These are phyloP conservation scores for Toxotes lorentzi DNA, from an alignment of 2,797 vertebrate genomes.

Conservation along the genomic window DNA sequence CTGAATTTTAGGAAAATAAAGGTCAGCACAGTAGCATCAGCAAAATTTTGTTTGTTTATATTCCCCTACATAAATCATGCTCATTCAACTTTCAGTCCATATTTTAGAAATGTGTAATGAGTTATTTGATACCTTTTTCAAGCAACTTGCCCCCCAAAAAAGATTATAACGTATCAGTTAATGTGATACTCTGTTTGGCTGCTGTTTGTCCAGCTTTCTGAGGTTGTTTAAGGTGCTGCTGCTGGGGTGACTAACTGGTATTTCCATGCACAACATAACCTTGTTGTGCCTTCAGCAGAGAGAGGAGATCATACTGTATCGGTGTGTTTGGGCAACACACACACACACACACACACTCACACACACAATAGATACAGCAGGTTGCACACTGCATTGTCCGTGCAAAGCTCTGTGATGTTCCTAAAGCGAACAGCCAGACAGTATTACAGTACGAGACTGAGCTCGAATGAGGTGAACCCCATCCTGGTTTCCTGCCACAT, in stretches of 20 bases:
- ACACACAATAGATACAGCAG: neutral
- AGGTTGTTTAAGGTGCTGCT: conserved; percentile 9
- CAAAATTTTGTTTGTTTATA: too few relatives aligned
- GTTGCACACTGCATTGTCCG: conserved; percentile 4
- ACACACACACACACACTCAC: conserved; percentile 12
- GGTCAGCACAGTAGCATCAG: too few relatives aligned
- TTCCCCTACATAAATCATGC: too few relatives aligned
- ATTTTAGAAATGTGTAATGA: neutral
- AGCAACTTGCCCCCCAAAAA: neutral
- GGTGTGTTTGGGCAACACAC: conserved; percentile 27
- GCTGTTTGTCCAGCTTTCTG: conserved; percentile 17
- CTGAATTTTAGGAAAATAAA: too few relatives aligned
- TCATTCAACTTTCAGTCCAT: too few relatives aligned
- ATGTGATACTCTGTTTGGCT: neutral
- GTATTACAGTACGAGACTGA: conserved; percentile 40
- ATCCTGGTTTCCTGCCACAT: conserved; percentile 67
- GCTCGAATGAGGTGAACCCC: conserved; percentile 43
- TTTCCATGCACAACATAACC: conserved; percentile 72
- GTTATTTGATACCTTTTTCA: neutral
- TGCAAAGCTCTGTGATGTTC: conserved; percentile 23
- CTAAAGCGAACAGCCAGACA: conserved; percentile 35
- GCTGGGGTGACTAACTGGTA: conserved; percentile 29
- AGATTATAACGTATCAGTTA: neutral
- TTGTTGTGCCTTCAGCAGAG: conserved; percentile 59
- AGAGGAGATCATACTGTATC: neutral